Evolutionary conservation across 2,113 vertebrate species (phyloP), one percentile per base, ranked within the genome.

Genomic region (Gobius niger): DNA sequence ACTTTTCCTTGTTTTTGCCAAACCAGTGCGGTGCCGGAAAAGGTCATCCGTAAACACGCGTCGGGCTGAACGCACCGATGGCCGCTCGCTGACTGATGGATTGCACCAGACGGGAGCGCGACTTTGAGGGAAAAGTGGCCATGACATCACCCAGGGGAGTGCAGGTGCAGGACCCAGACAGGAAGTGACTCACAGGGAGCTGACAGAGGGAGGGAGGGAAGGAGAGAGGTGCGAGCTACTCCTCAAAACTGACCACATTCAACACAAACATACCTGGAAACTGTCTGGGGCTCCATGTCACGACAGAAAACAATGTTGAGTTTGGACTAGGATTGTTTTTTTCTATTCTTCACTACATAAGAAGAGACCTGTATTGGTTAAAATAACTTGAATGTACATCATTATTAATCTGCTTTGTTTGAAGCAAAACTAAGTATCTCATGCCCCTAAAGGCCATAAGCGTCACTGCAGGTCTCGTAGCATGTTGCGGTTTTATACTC

Each of bases 101-200:
- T 76, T 73, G 57, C 70, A 73, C 82, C 85, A 89, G 88, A 86
- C 71, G 70, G 80, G 82, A 82, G 80, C 75, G 68, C 76, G 72
- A 40, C 73, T 50, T 80, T 85, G 75, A 90, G 88, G 52, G 87
- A 91, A 91, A 91, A 90, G 88, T 88, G 91, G 88, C 89, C 91
- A 91, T 93, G 89, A 92, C 91, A 92, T 92, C 92, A 92, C 83
- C 84, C 81, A 81, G 78, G 85, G 81, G 83, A 88, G 82, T 84
- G 91, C 88, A 87, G 87, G 90, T 90, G 90, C 88, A 85, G 87
- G 89, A 89, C 81, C 11, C 82, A 87, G 85, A 91, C 90, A 91
- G 91, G 91, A 92, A 93, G 90, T 92, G 91, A 93, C 78, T 93
- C 90, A 93, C 81, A 85, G 90, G 91, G 89, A 91, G 92, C 80